Percentiles rank a stretch among this genome's conserved stretches.
These are phyloP conservation scores for Jaculus jaculus DNA, from an alignment of 2,113 vertebrate species.

Conservation along the genomic window DNA sequence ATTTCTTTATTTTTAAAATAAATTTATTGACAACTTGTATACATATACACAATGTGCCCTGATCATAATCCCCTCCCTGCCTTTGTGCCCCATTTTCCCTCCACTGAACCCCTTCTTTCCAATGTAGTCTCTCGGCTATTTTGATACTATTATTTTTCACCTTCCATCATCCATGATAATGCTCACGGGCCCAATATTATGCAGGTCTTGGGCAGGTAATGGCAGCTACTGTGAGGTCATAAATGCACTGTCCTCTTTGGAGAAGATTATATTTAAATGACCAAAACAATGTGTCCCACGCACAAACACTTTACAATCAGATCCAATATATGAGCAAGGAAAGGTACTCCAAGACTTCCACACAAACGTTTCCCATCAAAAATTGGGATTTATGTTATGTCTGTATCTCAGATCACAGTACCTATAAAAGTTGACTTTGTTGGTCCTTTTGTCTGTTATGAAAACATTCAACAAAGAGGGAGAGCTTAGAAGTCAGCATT, in stretches of 20 bases:
- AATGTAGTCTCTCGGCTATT: too few relatives aligned
- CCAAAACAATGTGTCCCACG: not conserved
- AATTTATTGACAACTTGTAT: too few relatives aligned
- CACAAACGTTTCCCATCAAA: slow-evolving; percentile 15
- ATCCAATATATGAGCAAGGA: not conserved
- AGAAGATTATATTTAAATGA: not conserved
- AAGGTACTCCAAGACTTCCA: not conserved
- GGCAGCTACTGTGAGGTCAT: too few relatives aligned
- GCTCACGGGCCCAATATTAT: too few relatives aligned
- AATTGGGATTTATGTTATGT: not conserved
- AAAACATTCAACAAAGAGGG: not conserved
- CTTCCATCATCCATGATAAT: too few relatives aligned
- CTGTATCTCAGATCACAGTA: not conserved
- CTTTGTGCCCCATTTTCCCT: too few relatives aligned
- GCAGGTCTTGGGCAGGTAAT: too few relatives aligned
- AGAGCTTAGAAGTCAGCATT: not conserved
- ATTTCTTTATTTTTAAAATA: too few relatives aligned
- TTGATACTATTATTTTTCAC: too few relatives aligned
- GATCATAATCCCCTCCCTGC: too few relatives aligned
- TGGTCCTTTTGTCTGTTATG: not conserved
- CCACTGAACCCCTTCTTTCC: too few relatives aligned
- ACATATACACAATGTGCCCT: too few relatives aligned
- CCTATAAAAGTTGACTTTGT: not conserved
- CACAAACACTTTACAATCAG: not conserved
- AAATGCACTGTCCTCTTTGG: not conserved